These are phyloP conservation scores for Tryphoninae sp. DNA, from an alignment of 2,888 invertebrate species.

Conservation along the genomic window DNA sequence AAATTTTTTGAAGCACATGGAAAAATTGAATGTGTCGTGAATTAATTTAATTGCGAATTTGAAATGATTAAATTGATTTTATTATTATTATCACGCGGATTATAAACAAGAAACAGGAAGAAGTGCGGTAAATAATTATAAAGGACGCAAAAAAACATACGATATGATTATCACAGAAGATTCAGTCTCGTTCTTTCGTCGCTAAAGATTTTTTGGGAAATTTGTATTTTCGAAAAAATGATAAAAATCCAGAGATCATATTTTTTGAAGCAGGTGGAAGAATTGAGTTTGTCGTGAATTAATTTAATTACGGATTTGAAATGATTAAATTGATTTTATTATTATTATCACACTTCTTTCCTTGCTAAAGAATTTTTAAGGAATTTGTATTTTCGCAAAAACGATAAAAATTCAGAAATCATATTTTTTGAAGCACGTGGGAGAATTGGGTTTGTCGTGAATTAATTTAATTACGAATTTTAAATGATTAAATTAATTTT, in stretches of 20 bases:
- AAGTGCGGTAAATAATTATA: not conserved
- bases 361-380: not conserved
- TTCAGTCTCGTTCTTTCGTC: conserved; percentile 16
- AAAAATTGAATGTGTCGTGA: not conserved
- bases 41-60: not conserved
- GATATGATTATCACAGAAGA: too few relatives aligned
- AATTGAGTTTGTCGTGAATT: not conserved
- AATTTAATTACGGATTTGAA: not conserved
- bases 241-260: not conserved
- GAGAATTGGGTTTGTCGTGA: not conserved
- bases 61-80: not conserved
- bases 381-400: not conserved
- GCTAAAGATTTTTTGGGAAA: not conserved
- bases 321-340: conserved; percentile 1
- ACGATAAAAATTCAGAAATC: not conserved
- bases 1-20: not conserved
- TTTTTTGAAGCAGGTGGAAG: not conserved
- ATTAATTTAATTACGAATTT: not conserved
- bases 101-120: not conserved
- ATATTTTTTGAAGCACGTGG: not conserved
- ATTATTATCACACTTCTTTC: not conserved
- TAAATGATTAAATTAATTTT: not conserved
- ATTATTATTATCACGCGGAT: not conserved
- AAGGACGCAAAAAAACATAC: too few relatives aligned
- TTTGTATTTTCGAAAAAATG: not conserved